phyloP scores from a whole-genome alignment of 2,113 vertebrate genomes.

The Vidua macroura region DNA sequence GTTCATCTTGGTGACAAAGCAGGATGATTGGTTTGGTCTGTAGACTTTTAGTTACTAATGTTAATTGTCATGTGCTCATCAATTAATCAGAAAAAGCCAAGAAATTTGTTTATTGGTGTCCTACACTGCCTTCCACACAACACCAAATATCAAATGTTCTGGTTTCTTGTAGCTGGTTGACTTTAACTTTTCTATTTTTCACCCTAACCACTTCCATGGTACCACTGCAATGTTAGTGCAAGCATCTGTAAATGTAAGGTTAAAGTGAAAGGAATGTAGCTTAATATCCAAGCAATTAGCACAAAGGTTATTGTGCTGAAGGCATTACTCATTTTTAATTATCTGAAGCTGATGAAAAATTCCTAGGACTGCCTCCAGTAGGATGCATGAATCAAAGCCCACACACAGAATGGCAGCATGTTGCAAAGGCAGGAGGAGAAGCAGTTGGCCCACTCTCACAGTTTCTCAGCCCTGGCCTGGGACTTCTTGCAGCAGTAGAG shows the following conservation, averaged over 20 bases:
- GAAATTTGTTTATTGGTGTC: not conserved
- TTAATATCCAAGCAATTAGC: constrained; percentile 48
- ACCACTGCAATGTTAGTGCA: not conserved
- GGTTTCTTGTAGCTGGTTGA: not conserved
- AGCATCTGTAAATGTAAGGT: not conserved
- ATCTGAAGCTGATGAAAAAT: constrained; percentile 53
- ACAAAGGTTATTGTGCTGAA: constrained; percentile 55
- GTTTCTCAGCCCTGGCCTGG: not conserved
- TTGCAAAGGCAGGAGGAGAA: constrained; percentile 15
- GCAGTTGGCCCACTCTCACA: not conserved
- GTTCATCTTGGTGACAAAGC: not conserved
- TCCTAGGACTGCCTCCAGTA: constrained; percentile 46
- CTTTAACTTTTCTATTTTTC: not conserved
- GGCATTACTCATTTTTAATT: constrained; percentile 55
- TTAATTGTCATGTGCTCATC: fast-evolving
- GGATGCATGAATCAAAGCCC: constrained; percentile 21
- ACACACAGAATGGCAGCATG: constrained; percentile 23
- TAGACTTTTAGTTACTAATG: not conserved
- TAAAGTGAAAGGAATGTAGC: constrained; percentile 43
- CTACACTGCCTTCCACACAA: not conserved
- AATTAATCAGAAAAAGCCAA: not conserved
- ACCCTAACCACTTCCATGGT: not conserved
- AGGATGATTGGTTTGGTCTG: not conserved
- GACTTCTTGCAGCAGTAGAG: not conserved
- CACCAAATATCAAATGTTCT: not conserved